These are phyloP conservation scores for Chrysomela aeneicollis DNA, from an alignment of 2,888 invertebrate genomes.

Conservation along the genomic window DNA sequence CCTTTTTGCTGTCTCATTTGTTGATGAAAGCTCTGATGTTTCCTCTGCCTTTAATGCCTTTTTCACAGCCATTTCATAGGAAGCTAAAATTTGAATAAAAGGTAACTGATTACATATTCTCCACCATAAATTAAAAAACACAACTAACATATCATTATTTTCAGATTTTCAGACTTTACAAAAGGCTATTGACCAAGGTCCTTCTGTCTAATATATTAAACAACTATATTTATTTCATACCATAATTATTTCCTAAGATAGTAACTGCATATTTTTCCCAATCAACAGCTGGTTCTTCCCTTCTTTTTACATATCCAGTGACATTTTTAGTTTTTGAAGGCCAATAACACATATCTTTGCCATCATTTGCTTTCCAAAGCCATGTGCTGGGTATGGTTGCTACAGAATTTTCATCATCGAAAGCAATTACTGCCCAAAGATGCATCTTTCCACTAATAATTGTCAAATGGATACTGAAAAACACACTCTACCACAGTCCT, in stretches of 20 bases:
- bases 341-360: constrained; percentile 30
- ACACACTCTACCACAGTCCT: constrained; percentile 22
- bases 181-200: no score
- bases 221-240: constrained; percentile 17
- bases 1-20: constrained; percentile 20
- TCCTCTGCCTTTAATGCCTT: constrained; percentile 27
- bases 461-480: constrained; percentile 20
- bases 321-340: constrained; percentile 29
- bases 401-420: constrained; percentile 25
- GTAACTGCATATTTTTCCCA: constrained; percentile 28
- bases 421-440: constrained; percentile 29
- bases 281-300: constrained; percentile 25
- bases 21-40: constrained; percentile 28
- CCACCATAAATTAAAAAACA: constrained; percentile 24
- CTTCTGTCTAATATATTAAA: no score
- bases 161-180: constrained; percentile 25
- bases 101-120: constrained; percentile 15
- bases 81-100: constrained; percentile 24
- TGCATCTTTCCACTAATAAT: constrained; percentile 26
- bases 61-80: constrained; percentile 27
- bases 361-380: constrained; percentile 23
- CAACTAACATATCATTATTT: constrained; percentile 19
- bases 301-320: constrained; percentile 26
- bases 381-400: constrained; percentile 29
- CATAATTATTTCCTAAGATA: constrained; percentile 29